These are phyloP conservation scores for Notoglanidium macrostoma DNA, from an alignment of 2,797 vertebrate species.

Conservation along the genomic window DNA sequence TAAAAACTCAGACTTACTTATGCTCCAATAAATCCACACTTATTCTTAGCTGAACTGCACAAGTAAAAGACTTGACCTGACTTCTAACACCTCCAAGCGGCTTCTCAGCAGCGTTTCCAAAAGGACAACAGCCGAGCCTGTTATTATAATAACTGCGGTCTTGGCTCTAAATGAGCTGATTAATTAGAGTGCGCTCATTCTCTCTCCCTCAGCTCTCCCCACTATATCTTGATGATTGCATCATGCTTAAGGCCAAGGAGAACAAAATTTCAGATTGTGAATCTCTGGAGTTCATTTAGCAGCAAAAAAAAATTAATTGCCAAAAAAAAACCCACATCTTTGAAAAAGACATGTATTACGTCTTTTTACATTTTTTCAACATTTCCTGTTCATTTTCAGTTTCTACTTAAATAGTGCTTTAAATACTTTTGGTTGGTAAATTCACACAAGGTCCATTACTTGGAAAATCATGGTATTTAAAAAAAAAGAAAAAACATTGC, in stretches of 20 bases:
- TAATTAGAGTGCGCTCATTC: slow-evolving; percentile 42
- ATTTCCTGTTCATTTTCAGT: background rate
- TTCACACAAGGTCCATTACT: background rate
- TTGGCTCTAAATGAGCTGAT: slow-evolving; percentile 40
- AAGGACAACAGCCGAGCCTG: slow-evolving; percentile 40
- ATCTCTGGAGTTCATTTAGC: slow-evolving; percentile 30
- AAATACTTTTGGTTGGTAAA: background rate
- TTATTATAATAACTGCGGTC: slow-evolving; percentile 38
- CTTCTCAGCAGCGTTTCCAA: slow-evolving; percentile 25
- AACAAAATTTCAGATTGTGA: background rate
- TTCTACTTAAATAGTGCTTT: background rate
- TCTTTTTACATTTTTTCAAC: background rate
- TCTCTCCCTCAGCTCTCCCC: slow-evolving; percentile 29
- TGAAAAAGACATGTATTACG: background rate
- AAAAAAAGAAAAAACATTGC: background rate
- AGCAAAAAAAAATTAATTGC: background rate
- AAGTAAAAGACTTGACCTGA: slow-evolving; percentile 20
- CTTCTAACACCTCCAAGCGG: slow-evolving; percentile 27
- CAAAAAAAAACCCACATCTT: too few species aligned
- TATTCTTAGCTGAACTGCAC: background rate
- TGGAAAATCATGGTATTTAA: background rate
- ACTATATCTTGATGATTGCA: slow-evolving; percentile 28
- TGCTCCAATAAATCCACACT: slow-evolving; percentile 1
- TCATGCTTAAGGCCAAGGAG: slow-evolving; percentile 28
- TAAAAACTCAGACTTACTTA: background rate